Evolutionary conservation across 1,140 invertebrate species (phyloP).

Genomic region (Penaeus japonicus): DNA sequence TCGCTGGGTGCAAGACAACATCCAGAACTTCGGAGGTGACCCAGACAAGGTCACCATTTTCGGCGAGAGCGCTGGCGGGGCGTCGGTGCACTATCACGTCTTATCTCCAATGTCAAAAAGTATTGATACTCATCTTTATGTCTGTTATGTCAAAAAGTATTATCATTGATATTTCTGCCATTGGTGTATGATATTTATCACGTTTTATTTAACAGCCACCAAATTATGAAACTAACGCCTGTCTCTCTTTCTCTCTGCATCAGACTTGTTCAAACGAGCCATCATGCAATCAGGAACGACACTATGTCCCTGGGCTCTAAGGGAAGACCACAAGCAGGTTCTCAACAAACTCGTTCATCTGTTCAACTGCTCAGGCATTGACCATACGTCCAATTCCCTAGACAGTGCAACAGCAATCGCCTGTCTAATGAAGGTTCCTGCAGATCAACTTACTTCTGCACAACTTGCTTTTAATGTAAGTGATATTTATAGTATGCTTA

Average conservation of each 20-base stretch:
- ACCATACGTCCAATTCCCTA: not conserved
- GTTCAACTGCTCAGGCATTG: not conserved
- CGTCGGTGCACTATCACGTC: conserved; percentile 70
- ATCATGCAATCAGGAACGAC: conserved; percentile 57
- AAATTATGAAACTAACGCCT: not conserved
- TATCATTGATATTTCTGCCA: too few relatives aligned
- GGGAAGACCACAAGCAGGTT: not conserved
- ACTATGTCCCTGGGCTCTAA: conserved; percentile 3
- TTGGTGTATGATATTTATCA: not conserved
- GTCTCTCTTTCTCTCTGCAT: not conserved
- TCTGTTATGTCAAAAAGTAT: too few relatives aligned
- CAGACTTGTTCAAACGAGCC: conserved; percentile 53
- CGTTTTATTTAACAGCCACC: too few relatives aligned
- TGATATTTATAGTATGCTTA: not conserved
- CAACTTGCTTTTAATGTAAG: not conserved
- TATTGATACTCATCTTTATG: not conserved
- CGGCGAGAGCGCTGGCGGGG: conserved; percentile 72
- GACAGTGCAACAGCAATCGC: not conserved
- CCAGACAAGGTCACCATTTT: conserved; percentile 70
- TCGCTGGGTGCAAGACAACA: conserved; percentile 67
- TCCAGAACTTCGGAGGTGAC: conserved; percentile 70
- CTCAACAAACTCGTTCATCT: not conserved
- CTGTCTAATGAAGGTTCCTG: not conserved
- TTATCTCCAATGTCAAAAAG: conserved; percentile 64
- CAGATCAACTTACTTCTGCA: not conserved